These are phyloP conservation scores for Pachymerium ferrugineum DNA, from an alignment of 2,888 invertebrate genomes.

Conservation along the genomic window DNA sequence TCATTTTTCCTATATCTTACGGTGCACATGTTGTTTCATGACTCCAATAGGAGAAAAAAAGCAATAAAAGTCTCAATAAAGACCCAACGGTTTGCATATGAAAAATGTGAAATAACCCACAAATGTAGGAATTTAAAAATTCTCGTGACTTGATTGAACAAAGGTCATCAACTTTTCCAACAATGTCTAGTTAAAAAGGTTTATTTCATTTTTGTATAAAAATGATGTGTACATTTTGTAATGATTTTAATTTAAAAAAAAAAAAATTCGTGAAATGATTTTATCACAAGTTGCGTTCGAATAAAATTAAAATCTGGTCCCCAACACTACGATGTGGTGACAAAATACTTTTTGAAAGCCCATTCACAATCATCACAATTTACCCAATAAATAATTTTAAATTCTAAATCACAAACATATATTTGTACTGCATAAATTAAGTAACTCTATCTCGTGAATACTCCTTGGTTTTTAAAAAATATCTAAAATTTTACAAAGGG, in stretches of 20 bases:
- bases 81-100: too few species aligned
- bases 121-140: not conserved
- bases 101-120: too few species aligned
- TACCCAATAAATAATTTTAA: constrained; percentile 5
- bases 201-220: constrained; percentile 19
- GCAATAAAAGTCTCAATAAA: too few species aligned
- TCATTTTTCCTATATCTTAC: not conserved
- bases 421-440: constrained; percentile 14
- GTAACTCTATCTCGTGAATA: too few species aligned
- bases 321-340: not conserved
- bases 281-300: not conserved
- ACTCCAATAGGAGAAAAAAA: too few species aligned
- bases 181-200: too few species aligned
- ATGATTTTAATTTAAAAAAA: too few species aligned
- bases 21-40: not conserved
- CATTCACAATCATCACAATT: not conserved
- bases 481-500: too few species aligned
- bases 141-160: too few species aligned
- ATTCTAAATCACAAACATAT: not conserved
- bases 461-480: too few species aligned
- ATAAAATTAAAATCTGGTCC: constrained; percentile 12
- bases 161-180: too few species aligned
- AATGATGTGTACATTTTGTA: too few species aligned
- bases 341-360: not conserved
- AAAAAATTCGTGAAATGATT: not conserved